Conservation (phyloP, 1,140 invertebrate genomes). For the Philaenus spumarius region DNA sequence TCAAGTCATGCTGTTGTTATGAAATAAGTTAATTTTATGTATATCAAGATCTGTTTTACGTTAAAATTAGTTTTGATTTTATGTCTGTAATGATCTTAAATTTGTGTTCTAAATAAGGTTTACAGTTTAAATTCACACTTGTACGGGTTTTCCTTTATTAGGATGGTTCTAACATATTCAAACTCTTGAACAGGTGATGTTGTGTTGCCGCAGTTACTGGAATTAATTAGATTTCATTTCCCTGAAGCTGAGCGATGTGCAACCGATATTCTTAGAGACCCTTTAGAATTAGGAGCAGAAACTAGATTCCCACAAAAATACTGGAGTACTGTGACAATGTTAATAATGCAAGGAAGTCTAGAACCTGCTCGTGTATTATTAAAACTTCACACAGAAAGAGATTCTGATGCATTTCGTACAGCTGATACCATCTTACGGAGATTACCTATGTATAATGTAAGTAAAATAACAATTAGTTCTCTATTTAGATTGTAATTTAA, state of each 20-base stretch:
- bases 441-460: slow-evolving; percentile 75
- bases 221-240: slow-evolving; percentile 86
- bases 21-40: too few relatives aligned
- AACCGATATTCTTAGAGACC: slow-evolving; percentile 46
- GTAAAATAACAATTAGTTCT: too few relatives aligned
- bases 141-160: too few relatives aligned
- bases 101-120: too few relatives aligned
- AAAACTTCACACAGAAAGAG: slow-evolving; percentile 59
- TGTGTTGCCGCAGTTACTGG: slow-evolving; percentile 65
- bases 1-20: too few relatives aligned
- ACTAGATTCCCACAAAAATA: slow-evolving; percentile 44
- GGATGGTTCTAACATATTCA: too few relatives aligned
- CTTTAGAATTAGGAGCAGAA: slow-evolving; percentile 22
- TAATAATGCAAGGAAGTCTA: slow-evolving; percentile 73
- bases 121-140: too few relatives aligned
- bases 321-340: slow-evolving; percentile 75
- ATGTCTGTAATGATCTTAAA: too few relatives aligned
- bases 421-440: slow-evolving; percentile 67
- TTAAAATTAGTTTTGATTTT: too few relatives aligned
- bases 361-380: slow-evolving; percentile 70
- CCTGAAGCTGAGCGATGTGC: slow-evolving; percentile 63
- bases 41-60: too few relatives aligned
- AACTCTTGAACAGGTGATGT: too few relatives aligned
- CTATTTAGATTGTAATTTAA: too few relatives aligned
- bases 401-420: slow-evolving; percentile 61